Conservation (phyloP, 2,113 vertebrate species). For the Neogale vison region DNA sequence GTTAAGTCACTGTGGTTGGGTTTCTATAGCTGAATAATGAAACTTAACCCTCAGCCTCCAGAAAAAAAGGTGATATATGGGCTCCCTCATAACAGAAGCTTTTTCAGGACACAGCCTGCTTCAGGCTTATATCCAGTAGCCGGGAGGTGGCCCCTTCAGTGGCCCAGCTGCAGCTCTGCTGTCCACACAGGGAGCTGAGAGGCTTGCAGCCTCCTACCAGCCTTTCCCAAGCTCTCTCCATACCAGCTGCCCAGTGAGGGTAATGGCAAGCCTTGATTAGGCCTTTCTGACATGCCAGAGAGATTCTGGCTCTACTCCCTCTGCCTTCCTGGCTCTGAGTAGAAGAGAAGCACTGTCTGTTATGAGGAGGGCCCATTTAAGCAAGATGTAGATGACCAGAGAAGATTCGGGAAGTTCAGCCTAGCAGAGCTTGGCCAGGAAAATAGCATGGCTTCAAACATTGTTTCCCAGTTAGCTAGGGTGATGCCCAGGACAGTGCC, state of each 20-base stretch:
- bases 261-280: not conserved
- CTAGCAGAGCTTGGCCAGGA: not conserved
- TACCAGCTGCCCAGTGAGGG: fast-evolving
- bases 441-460: not conserved
- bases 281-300: not conserved
- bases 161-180: not conserved
- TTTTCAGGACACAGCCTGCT: not conserved
- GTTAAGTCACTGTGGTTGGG: not conserved
- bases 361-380: not conserved
- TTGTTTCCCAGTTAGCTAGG: not conserved
- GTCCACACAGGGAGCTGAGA: not conserved
- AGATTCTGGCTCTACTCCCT: not conserved
- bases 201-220: not conserved
- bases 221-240: not conserved
- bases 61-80: not conserved
- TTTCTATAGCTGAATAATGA: not conserved
- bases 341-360: not conserved
- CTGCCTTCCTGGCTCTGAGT: not conserved
- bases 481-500: not conserved
- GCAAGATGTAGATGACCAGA: not conserved
- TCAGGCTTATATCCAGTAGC: not conserved
- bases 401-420: not conserved
- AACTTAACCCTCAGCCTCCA: not conserved
- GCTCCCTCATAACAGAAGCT: not conserved
- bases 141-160: not conserved